Conservation (phyloP, 2,888 invertebrate genomes). For the Polia nebulosa region DNA sequence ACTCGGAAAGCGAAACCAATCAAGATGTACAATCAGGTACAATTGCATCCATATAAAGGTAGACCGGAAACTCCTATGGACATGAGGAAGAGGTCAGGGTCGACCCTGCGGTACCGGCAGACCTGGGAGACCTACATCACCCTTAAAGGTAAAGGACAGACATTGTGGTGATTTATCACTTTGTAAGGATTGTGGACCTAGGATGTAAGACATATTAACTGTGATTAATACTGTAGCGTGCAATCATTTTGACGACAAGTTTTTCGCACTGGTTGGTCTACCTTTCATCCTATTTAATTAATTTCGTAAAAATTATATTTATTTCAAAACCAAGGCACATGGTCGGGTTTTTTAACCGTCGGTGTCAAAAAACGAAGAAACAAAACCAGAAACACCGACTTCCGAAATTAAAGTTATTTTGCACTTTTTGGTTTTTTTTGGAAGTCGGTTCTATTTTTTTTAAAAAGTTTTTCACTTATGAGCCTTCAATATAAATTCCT, state of each 20-base stretch:
- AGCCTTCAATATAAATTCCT: too few relatives aligned
- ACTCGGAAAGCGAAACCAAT: slow-evolving; percentile 9
- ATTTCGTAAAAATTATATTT: too few relatives aligned
- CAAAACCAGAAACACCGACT: too few relatives aligned
- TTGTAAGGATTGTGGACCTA: neutral
- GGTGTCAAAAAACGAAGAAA: too few relatives aligned
- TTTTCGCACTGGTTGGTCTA: too few relatives aligned
- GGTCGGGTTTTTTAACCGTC: too few relatives aligned
- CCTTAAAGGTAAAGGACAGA: slow-evolving; percentile 35
- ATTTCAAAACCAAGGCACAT: too few relatives aligned
- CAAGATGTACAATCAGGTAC: slow-evolving; percentile 8
- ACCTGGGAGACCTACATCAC: slow-evolving; percentile 38
- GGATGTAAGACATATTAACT: neutral
- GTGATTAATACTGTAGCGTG: neutral
- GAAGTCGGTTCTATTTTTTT: too few relatives aligned
- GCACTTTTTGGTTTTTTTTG: too few relatives aligned
- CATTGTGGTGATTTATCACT: slow-evolving; percentile 2
- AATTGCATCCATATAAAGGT: slow-evolving; percentile 21
- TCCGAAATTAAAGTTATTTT: too few relatives aligned
- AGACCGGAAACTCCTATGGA: slow-evolving; percentile 41
- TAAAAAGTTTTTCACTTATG: too few relatives aligned
- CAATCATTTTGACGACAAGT: neutral
- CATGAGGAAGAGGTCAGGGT: slow-evolving; percentile 47
- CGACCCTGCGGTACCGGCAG: slow-evolving; percentile 4
- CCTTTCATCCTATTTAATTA: too few relatives aligned